Percentiles rank a stretch among this genome's conserved stretches.
Evolutionary conservation across 2,888 invertebrate genomes (phyloP).

Genomic region (Acanthoscelides obtectus): DNA sequence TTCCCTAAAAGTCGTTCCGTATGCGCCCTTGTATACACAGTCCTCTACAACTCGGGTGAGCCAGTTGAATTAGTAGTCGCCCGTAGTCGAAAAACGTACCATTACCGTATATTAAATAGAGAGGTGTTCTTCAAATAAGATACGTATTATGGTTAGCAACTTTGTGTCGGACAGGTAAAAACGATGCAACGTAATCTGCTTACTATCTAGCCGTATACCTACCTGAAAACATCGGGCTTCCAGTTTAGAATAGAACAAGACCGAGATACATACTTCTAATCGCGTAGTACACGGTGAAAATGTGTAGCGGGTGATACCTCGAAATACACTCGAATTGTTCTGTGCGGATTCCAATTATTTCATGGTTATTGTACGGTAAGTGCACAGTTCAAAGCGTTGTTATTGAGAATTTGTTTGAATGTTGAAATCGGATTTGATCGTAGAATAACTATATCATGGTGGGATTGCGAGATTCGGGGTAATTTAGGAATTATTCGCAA

Average conservation of each 20-base stretch:
- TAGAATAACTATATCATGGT: too few relatives aligned
- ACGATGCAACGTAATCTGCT: not conserved
- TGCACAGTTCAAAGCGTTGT: not conserved
- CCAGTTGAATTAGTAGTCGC: not conserved
- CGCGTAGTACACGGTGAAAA: not conserved
- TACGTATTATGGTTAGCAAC: too few relatives aligned
- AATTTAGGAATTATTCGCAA: too few relatives aligned
- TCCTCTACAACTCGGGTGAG: not conserved
- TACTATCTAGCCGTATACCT: not conserved
- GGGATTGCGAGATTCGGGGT: too few relatives aligned
- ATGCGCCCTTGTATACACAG: not conserved
- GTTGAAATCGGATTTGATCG: too few relatives aligned
- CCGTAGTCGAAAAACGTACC: not conserved
- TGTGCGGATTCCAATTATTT: not conserved
- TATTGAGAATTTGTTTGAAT: too few relatives aligned
- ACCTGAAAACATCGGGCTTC: not conserved
- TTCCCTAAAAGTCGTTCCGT: not conserved
- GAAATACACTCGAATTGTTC: too few relatives aligned
- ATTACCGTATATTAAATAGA: not conserved
- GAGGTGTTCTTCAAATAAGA: not conserved
- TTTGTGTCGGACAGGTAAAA: not conserved
- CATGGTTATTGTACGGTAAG: not conserved
- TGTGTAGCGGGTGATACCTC: not conserved
- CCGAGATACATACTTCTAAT: not conserved
- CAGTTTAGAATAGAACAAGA: not conserved